A percentile compares a stretch with the other conserved stretches of the same genome.
Evolutionary conservation across 2,113 vertebrate species (phyloP).

Genomic region (Ophiodon elongatus): DNA sequence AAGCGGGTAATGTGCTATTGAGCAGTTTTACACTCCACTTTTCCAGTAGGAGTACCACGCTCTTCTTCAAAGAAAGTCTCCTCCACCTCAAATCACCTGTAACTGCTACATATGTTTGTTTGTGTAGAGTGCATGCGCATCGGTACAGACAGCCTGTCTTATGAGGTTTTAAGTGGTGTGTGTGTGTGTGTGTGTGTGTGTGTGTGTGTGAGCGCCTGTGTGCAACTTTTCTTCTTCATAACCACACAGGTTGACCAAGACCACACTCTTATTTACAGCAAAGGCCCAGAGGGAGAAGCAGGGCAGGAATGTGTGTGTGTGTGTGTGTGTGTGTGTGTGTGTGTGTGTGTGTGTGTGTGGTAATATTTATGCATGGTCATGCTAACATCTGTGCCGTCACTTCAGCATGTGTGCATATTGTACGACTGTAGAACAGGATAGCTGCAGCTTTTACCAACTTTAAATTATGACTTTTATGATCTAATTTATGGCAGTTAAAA

Average conservation of each 20-base stretch:
- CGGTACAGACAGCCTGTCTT: neutral
- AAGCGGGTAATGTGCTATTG: conserved; percentile 31
- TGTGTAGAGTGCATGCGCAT: neutral
- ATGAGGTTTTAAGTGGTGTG: neutral
- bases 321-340: conserved; percentile 45
- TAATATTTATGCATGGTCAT: conserved; percentile 46
- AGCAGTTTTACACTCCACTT: conserved; percentile 14
- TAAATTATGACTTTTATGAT: conserved; percentile 25
- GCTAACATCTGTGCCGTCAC: conserved; percentile 50
- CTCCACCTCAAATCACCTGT: neutral
- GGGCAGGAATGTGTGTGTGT: conserved; percentile 4
- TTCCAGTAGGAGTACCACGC: neutral
- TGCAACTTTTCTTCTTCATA: conserved; percentile 1
- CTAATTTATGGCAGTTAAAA: conserved; percentile 43
- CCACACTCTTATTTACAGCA: conserved; percentile 24
- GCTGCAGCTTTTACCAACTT: conserved; percentile 5
- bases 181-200: neutral
- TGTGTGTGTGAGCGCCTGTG: neutral
- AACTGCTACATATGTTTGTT: neutral
- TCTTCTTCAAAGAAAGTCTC: neutral
- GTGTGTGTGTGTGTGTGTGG: conserved; percentile 8
- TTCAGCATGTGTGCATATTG: conserved; percentile 15
- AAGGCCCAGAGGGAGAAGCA: conserved; percentile 23
- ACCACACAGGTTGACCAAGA: conserved; percentile 27
- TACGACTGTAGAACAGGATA: conserved; percentile 10